Conservation (phyloP, 2,888 invertebrate genomes). For the Leptopterna dolabrata region DNA sequence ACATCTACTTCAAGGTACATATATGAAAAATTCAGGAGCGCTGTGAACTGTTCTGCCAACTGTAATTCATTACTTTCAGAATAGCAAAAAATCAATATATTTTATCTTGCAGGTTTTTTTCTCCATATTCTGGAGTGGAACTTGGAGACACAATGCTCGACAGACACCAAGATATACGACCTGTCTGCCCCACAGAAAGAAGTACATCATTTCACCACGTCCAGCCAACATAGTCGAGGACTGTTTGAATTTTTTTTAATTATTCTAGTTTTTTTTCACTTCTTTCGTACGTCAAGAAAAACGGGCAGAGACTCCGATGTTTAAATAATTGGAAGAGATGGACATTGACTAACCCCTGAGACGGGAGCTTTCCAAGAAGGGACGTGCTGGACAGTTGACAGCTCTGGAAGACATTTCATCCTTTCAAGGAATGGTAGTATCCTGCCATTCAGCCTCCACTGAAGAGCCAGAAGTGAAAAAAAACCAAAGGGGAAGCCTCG, state of each 20-base stretch:
- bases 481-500: not conserved
- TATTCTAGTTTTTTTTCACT: not conserved
- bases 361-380: conserved; percentile 1
- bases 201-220: conserved; percentile 29
- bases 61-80: too few relatives aligned
- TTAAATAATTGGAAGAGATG: conserved; percentile 52
- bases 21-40: too few relatives aligned
- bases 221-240: not conserved
- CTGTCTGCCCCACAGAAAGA: not conserved
- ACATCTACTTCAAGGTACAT: too few relatives aligned
- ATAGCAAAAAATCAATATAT: too few relatives aligned
- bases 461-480: not conserved
- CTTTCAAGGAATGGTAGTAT: conserved; percentile 51
- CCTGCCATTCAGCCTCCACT: conserved; percentile 33
- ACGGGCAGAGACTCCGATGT: conserved; percentile 26
- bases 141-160: not conserved
- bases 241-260: not conserved
- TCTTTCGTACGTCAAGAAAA: not conserved
- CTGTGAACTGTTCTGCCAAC: too few relatives aligned
- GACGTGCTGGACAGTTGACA: conserved; percentile 48
- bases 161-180: conserved; percentile 8
- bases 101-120: too few relatives aligned
- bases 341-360: not conserved
- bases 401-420: conserved; percentile 42
- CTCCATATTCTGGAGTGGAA: not conserved